Conservation (phyloP, 2,113 vertebrate species). For the Stigmatopora argus region DNA sequence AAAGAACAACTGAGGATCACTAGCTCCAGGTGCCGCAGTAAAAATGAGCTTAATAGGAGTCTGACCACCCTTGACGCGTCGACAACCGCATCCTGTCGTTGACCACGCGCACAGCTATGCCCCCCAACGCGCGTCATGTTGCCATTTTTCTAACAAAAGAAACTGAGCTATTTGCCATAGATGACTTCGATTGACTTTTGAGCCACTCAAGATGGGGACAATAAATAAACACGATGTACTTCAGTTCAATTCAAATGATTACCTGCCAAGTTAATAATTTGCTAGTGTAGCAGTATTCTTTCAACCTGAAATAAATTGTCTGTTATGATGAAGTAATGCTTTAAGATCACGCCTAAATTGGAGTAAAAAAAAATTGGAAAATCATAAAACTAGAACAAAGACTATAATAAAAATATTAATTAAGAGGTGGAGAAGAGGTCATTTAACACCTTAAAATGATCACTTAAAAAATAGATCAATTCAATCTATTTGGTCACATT, state of each 20-base stretch:
- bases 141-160: slow-evolving; percentile 72
- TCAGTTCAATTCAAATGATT: slow-evolving; percentile 16
- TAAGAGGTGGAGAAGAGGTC: too few species aligned
- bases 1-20: slow-evolving; percentile 69
- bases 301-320: background rate
- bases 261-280: background rate
- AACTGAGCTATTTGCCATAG: slow-evolving; percentile 23
- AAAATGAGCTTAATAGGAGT: slow-evolving; percentile 74
- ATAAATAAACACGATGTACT: slow-evolving; percentile 9
- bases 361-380: background rate
- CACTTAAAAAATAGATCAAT: too few species aligned
- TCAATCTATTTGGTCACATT: too few species aligned
- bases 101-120: slow-evolving; percentile 29
- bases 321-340: background rate
- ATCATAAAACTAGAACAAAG: too few species aligned
- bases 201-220: background rate
- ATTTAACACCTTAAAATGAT: too few species aligned
- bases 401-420: too few species aligned
- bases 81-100: slow-evolving; percentile 74
- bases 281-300: background rate
- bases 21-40: slow-evolving; percentile 82
- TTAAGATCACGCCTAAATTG: background rate
- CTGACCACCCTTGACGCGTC: slow-evolving; percentile 55
- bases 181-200: slow-evolving; percentile 21
- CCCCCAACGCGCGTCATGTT: slow-evolving; percentile 69